Evolutionary conservation across 1,140 invertebrate genomes (phyloP), one percentile per base, ranked within the genome.

Genomic region (Megalonaias nervosa): DNA sequence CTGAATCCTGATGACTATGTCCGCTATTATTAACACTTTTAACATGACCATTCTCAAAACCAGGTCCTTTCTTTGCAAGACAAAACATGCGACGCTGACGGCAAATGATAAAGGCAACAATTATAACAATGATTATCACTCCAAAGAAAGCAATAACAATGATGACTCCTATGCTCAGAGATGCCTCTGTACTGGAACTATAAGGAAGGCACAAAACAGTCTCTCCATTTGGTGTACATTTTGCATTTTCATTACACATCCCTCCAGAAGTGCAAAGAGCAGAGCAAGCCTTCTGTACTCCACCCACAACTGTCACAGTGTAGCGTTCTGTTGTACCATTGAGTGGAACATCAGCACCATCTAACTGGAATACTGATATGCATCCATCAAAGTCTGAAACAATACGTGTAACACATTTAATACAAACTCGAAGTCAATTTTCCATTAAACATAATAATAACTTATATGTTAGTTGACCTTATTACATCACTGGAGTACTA

Each of bases 41-140:
- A 64, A 66, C 60, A 72, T 79, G 69, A 59, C 71, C 48, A 72
- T 78, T 57, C 76, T 80, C 68, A 77, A 71, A 74, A 76, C 72
- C 73, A 75, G 68, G 15, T 70, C 72, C 16, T 72, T 72, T 9
- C 19, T 23, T 59, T 77, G 72, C 62, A 71, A 57, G 38, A 56
- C 68, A 71, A n/a, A 65, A 23, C 26, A 56, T 31, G 6, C 95
- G 94, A 17, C 96, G 92, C 73, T 97, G 91, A 23, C 96, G 93
- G 88, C 97, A 98, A 14, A 98, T 66, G 9, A 99, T 98, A 91
- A 99, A 98, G 6, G 98, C 95, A 65, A 98, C 97, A 1, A 99
- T 96, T 31, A 99, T 91, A 1, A 84, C 85, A 21, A 88, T 85
- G n/a, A 89, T 78, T 9, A 87, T 68, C 68, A 89, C 67, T 62